A percentile compares a stretch with the other conserved stretches of the same genome.
These are phyloP conservation scores for Larimichthys polyactis DNA, from an alignment of 2,113 vertebrate genomes.

Conservation along the genomic window DNA sequence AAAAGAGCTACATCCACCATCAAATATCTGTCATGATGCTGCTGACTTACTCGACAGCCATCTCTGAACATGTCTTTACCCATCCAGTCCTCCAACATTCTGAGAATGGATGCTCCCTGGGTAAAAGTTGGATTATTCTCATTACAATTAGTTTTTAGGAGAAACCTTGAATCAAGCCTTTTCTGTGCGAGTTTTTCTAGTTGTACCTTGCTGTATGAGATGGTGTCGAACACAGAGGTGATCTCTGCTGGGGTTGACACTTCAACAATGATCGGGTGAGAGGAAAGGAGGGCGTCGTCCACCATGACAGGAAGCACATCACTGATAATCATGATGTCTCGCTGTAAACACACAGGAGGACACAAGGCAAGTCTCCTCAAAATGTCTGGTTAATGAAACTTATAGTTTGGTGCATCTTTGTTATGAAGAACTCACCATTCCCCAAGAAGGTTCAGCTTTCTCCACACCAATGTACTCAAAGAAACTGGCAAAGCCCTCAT, in stretches of 20 bases:
- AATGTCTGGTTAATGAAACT: neutral
- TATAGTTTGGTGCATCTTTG: neutral
- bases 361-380: neutral
- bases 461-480: slow-evolving; percentile 93
- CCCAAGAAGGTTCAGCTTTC: slow-evolving; percentile 85
- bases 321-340: slow-evolving; percentile 90
- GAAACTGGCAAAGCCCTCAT: slow-evolving; percentile 97
- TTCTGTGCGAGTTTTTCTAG: neutral
- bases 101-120: slow-evolving; percentile 90
- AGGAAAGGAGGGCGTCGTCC: slow-evolving; percentile 92
- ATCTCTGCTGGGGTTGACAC: slow-evolving; percentile 94
- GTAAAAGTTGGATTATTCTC: neutral
- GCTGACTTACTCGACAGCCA: slow-evolving; percentile 86
- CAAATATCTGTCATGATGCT: neutral
- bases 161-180: neutral
- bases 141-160: neutral
- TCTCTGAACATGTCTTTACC: slow-evolving; percentile 85
- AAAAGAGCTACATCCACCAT: neutral
- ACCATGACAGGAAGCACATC: slow-evolving; percentile 93
- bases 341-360: slow-evolving; percentile 75
- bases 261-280: slow-evolving; percentile 91
- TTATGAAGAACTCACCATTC: slow-evolving; percentile 87
- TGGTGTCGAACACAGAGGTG: slow-evolving; percentile 96
- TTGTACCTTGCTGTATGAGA: slow-evolving; percentile 96
- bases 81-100: slow-evolving; percentile 91